Evolutionary conservation across 2,797 vertebrate species (phyloP), one percentile per base, ranked within the genome.

Genomic region (Alca torda): DNA sequence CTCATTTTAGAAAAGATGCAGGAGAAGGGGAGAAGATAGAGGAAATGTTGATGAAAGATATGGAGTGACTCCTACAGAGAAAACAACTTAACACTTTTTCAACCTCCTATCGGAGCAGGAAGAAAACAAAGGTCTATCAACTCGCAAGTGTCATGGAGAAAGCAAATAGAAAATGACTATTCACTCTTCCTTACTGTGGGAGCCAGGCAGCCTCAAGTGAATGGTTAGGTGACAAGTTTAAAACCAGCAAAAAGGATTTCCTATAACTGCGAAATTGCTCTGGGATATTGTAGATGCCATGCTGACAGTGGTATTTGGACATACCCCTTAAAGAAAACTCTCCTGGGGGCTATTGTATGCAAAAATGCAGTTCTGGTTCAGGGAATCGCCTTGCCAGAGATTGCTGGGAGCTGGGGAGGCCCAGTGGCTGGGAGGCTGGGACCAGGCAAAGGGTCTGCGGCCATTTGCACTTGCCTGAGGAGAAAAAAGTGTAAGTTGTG

Each of bases 171-270:
- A 76, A 87, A 76, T 79, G 39, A 17, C 46, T 59, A 4, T 76
- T 82, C 28, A 17, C 26, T 63, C 37, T 89, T 31, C 14, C 43
- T 6, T 79, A 68, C n/a, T 0, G 0, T 39, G 76, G 46, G 37
- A 90, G 39, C 46, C 69, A 82, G 70, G 69, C 24, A 84, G 53
- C 48, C 72, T 87, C 75, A 65, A 48, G 75, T 53, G 70, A 87
- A 80, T 46, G 23, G 18, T 68, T 80, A 89, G 50, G 57, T 93
- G 73, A 61, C 80, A 88, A 50, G 35, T 84, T 84, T 54, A 68
- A 72, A 94, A 39, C 63, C 11, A 74, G 43, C 33, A 79, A 51
- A 93, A 90, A 76, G 20, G 35, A 48, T 41, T 90, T 92, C 72
- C 35, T 77, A 5, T 31, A 53, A 68, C 64, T 89, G 18, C 83